Conservation (phyloP, 2,888 invertebrate species). For the Bimastos eiseni region DNA sequence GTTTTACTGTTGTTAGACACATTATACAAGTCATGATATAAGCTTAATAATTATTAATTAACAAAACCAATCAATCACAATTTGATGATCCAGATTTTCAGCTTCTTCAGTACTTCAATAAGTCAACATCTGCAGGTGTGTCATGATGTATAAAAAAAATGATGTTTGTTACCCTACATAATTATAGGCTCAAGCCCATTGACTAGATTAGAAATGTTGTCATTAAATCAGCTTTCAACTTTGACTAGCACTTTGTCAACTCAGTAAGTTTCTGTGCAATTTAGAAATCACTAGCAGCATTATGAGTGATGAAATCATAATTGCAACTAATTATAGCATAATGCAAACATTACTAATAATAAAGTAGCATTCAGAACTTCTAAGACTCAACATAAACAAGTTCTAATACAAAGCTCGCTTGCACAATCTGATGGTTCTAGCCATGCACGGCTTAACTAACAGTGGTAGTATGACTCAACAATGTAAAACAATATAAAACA, state of each 20-base stretch:
- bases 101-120: not conserved
- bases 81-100: not conserved
- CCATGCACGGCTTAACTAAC: not conserved
- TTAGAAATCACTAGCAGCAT: not conserved
- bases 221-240: not conserved
- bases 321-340: not conserved
- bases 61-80: not conserved
- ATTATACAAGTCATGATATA: not conserved
- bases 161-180: not conserved
- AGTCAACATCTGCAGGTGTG: not conserved
- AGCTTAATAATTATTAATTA: not conserved
- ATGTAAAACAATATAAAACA: not conserved
- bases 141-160: not conserved
- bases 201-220: not conserved
- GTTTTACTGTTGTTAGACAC: not conserved
- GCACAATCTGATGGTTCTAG: not conserved
- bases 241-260: not conserved
- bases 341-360: not conserved
- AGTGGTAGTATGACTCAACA: not conserved
- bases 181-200: not conserved
- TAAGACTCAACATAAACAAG: constrained; percentile 13
- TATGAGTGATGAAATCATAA: not conserved
- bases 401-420: not conserved
- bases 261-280: not conserved
- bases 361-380: not conserved